phyloP scores from a whole-genome alignment of 2,113 vertebrate genomes.

The Scolopax mira region DNA sequence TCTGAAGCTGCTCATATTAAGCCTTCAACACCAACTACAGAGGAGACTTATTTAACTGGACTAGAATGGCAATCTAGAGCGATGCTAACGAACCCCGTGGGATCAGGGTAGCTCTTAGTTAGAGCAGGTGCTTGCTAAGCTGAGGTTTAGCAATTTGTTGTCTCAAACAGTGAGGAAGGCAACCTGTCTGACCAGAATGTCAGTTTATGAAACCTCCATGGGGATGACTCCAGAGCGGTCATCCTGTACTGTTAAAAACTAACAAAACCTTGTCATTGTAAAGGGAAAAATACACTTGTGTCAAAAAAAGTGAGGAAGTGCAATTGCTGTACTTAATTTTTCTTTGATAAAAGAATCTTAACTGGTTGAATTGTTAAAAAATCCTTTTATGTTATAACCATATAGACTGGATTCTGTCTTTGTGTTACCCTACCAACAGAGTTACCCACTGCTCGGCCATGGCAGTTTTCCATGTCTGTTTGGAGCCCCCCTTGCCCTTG shows the following conservation, averaged over 20 bases:
- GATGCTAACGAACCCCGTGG: not conserved
- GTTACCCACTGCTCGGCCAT: fast-evolving
- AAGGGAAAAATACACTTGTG: not conserved
- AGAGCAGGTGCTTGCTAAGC: not conserved
- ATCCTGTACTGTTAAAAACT: not conserved
- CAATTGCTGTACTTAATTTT: not conserved
- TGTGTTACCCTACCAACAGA: not conserved
- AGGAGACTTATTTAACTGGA: not conserved
- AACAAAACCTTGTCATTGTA: not conserved
- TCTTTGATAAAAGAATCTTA: not conserved
- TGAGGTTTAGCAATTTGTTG: not conserved
- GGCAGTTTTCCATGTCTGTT: fast-evolving
- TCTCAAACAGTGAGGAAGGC: not conserved
- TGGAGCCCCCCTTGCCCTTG: not conserved
- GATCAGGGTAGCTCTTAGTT: not conserved
- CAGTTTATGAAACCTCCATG: not conserved
- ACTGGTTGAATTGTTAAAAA: too few species aligned
- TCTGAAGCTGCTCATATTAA: not conserved
- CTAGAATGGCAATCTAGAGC: not conserved
- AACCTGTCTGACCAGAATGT: not conserved
- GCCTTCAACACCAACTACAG: not conserved
- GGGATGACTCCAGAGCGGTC: not conserved
- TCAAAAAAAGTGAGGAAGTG: fast-evolving
- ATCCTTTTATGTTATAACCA: not conserved
- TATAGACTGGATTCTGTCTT: not conserved